Percentiles rank a stretch among this genome's conserved stretches.
Evolutionary conservation across 2,797 vertebrate genomes (phyloP).

Genomic region (Uromys caudimaculatus): DNA sequence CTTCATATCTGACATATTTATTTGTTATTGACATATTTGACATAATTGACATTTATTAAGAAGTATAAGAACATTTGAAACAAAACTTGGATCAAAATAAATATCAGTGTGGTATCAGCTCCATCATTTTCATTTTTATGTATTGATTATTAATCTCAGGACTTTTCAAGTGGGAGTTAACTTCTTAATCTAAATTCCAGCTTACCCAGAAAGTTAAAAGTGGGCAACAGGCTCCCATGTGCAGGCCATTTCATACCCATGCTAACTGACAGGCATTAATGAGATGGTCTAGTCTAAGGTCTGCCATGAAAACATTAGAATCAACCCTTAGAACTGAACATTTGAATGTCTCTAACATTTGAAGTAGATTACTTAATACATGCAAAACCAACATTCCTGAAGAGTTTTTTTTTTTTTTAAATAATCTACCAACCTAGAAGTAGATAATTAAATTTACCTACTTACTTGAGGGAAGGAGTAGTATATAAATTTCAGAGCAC

Average conservation of each 20-base stretch:
- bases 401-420: background rate
- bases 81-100: background rate
- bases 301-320: background rate
- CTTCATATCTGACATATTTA: background rate
- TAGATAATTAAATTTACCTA: background rate
- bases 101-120: background rate
- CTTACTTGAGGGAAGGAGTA: background rate
- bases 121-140: background rate
- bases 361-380: background rate
- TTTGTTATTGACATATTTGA: background rate
- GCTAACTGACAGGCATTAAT: background rate
- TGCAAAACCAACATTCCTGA: background rate
- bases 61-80: background rate
- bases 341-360: background rate
- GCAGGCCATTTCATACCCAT: background rate
- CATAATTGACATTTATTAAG: background rate
- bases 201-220: background rate
- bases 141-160: background rate
- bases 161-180: background rate
- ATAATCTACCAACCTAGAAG: background rate
- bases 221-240: background rate
- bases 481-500: fast-evolving
- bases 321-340: background rate
- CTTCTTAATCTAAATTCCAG: background rate
- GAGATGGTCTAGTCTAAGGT: background rate